These are phyloP conservation scores for Acronicta aceris DNA, from an alignment of 2,888 invertebrate genomes.

Conservation along the genomic window DNA sequence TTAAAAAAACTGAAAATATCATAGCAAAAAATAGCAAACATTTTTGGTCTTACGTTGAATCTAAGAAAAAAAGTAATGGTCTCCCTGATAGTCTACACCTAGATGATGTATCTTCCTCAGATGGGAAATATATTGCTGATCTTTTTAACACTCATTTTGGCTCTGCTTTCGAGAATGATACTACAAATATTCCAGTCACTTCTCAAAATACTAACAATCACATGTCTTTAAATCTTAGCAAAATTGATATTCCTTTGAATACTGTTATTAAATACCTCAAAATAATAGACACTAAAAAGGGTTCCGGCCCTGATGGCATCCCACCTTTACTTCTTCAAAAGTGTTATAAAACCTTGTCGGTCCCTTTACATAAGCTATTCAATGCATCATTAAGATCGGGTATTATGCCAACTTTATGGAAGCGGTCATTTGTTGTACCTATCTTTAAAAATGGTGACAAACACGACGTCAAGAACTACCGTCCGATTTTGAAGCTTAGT, in stretches of 20 bases:
- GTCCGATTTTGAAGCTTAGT: background rate
- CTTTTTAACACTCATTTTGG: slow-evolving; percentile 2
- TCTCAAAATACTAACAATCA: background rate
- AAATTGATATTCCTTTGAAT: slow-evolving; percentile 2
- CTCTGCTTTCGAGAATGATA: background rate
- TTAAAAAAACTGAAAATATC: slow-evolving; percentile 8
- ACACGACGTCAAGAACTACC: background rate
- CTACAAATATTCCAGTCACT: background rate
- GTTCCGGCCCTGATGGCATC: slow-evolving; percentile 9
- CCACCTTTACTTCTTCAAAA: slow-evolving; percentile 8
- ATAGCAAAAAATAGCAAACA: slow-evolving; percentile 2
- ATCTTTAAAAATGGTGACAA: background rate
- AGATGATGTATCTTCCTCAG: background rate
- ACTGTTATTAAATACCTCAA: background rate
- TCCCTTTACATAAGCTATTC: slow-evolving; percentile 12
- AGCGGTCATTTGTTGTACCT: slow-evolving; percentile 7
- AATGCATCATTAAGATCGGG: slow-evolving; percentile 3
- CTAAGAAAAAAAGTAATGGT: background rate
- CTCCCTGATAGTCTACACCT: slow-evolving; percentile 1
- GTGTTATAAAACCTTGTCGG: slow-evolving; percentile 4
- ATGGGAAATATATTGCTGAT: background rate
- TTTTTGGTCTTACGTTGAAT: background rate
- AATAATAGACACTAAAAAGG: background rate
- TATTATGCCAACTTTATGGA: slow-evolving; percentile 6
- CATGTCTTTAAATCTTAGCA: background rate